A percentile compares a stretch with the other conserved stretches of the same genome.
Evolutionary conservation across 2,888 invertebrate genomes (phyloP).

Genomic region (Phyllotreta cruciferae): DNA sequence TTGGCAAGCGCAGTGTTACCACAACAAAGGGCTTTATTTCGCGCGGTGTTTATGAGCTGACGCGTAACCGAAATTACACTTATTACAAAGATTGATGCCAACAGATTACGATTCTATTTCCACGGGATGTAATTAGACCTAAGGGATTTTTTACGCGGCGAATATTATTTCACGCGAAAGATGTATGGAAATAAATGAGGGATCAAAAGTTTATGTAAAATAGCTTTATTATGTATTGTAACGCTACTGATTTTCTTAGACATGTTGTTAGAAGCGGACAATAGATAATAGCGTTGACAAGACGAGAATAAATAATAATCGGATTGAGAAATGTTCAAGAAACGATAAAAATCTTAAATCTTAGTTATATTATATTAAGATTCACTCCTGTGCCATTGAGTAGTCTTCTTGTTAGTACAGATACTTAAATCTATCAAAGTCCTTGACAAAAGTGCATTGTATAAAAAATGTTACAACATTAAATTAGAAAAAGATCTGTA

Average conservation of each 20-base stretch:
- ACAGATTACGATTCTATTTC: conserved; percentile 7
- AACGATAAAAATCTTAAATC: conserved; percentile 6
- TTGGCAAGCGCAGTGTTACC: conserved; percentile 1
- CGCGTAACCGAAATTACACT: conserved; percentile 17
- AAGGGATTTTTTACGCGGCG: neutral
- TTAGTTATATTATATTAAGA: neutral
- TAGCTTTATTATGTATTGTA: neutral
- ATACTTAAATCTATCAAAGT: too few species aligned
- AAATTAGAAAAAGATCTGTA: too few species aligned
- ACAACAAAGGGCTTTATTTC: neutral
- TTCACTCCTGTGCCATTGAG: too few species aligned
- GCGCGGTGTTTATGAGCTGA: conserved; percentile 8
- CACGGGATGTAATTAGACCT: conserved; percentile 5
- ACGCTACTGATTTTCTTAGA: conserved; percentile 10
- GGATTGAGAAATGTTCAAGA: neutral
- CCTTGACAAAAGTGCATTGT: too few species aligned
- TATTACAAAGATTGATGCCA: conserved; percentile 23
- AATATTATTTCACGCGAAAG: neutral
- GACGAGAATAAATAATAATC: conserved; percentile 8
- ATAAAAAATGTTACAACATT: too few species aligned
- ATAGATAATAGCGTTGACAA: conserved; percentile 15
- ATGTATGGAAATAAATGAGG: neutral
- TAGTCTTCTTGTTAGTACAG: too few species aligned
- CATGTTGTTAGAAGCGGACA: neutral
- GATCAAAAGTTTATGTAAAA: neutral